Conservation (phyloP, 2,113 vertebrate species). For the Scopus umbretta region DNA sequence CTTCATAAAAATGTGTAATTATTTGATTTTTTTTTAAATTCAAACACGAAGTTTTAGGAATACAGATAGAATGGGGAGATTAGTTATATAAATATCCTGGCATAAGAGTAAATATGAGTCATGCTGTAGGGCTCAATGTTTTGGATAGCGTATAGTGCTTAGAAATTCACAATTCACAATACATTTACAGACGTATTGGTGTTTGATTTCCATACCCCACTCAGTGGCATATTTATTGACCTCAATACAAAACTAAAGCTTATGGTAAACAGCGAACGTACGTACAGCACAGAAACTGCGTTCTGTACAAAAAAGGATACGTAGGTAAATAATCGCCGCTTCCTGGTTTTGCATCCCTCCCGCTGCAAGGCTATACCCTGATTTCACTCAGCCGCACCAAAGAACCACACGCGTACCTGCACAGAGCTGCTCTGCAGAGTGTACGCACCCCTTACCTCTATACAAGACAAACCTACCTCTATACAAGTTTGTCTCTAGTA, state of each 20-base stretch:
- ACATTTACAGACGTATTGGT: neutral
- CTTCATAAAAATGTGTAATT: neutral
- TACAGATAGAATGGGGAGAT: neutral
- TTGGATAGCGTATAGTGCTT: neutral
- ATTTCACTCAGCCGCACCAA: neutral
- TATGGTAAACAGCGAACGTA: neutral
- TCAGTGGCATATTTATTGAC: neutral
- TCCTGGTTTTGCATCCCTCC: neutral
- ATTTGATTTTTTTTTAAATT: neutral
- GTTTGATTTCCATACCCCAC: neutral
- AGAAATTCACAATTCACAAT: neutral
- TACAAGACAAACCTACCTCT: fast-evolving
- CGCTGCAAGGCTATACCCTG: neutral
- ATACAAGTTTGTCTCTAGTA: neutral
- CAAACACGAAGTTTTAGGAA: neutral
- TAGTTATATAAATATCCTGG: neutral
- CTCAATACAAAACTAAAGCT: neutral
- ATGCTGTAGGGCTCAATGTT: neutral
- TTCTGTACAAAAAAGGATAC: neutral
- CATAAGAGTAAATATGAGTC: neutral
- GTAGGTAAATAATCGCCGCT: neutral
- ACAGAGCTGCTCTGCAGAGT: neutral
- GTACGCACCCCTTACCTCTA: neutral
- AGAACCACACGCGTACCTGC: neutral
- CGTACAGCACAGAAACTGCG: neutral